Percentiles rank a stretch among this genome's conserved stretches.
These are phyloP conservation scores for Sterrhoptilus dennistouni DNA, from an alignment of 2,113 vertebrate genomes.

Conservation along the genomic window DNA sequence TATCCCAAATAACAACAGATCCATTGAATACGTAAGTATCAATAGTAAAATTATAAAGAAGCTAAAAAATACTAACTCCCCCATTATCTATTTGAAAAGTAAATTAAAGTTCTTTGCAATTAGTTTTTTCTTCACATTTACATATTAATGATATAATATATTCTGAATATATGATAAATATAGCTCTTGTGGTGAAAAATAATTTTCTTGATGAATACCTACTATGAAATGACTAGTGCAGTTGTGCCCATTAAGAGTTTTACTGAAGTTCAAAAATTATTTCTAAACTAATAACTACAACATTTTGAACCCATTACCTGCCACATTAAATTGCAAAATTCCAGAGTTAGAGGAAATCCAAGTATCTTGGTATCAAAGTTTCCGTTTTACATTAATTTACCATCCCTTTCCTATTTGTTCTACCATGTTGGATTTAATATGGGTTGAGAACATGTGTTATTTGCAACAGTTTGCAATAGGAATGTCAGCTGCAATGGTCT, in stretches of 20 bases:
- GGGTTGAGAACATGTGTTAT: neutral
- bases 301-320: neutral
- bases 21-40: neutral
- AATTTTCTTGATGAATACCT: neutral
- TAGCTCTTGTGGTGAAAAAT: accelerated
- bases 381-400: neutral
- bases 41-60: neutral
- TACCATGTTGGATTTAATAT: neutral
- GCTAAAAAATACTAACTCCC: neutral
- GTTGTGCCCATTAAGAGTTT: neutral
- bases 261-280: neutral
- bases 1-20: neutral
- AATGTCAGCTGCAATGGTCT: neutral
- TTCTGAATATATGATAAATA: neutral
- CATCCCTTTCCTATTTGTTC: neutral
- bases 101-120: neutral
- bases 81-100: neutral
- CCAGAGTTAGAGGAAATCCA: neutral
- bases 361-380: neutral
- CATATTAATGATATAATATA: neutral
- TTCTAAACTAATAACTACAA: neutral
- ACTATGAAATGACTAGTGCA: neutral
- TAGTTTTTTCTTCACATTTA: neutral
- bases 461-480: neutral
- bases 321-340: neutral